Evolutionary conservation across 2,797 vertebrate species (phyloP).

Genomic region (Cephalopachus bancanus): DNA sequence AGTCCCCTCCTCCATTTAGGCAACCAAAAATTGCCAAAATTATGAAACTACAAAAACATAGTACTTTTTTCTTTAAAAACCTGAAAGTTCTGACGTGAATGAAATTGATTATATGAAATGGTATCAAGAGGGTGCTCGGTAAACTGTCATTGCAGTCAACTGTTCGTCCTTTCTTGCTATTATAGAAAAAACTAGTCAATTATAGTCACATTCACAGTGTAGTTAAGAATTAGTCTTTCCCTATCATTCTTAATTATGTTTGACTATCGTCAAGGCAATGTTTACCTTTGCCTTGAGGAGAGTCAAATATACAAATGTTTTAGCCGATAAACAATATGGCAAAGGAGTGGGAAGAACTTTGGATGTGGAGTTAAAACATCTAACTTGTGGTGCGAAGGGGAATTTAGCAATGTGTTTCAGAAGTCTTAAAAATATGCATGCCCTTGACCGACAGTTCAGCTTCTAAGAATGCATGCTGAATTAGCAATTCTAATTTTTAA

Average conservation of each 20-base stretch:
- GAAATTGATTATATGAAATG: background rate
- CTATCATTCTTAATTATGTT: slow-evolving; percentile 29
- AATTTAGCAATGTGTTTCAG: background rate
- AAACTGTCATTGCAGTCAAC: background rate
- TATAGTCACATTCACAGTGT: background rate
- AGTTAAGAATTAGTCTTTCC: slow-evolving; percentile 59
- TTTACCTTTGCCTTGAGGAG: background rate
- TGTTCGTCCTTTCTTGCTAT: background rate
- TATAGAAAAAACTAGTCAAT: background rate
- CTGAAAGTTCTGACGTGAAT: slow-evolving; percentile 43
- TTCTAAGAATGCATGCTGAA: background rate
- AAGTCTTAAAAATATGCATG: slow-evolving; percentile 7
- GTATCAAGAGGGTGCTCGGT: background rate
- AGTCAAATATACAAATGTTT: background rate
- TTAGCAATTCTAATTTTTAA: slow-evolving; percentile 38
- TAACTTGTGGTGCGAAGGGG: background rate
- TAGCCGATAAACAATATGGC: background rate
- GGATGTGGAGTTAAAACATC: background rate
- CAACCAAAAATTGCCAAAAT: slow-evolving; percentile 21
- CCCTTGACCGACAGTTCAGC: background rate
- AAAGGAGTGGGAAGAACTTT: background rate
- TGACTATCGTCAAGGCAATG: slow-evolving; percentile 31
- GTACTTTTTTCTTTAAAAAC: slow-evolving; percentile 46
- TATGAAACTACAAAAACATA: slow-evolving; percentile 7
- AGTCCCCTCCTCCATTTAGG: background rate